phyloP scores from a whole-genome alignment of 2,888 invertebrate genomes.

The Eledone cirrhosa region DNA sequence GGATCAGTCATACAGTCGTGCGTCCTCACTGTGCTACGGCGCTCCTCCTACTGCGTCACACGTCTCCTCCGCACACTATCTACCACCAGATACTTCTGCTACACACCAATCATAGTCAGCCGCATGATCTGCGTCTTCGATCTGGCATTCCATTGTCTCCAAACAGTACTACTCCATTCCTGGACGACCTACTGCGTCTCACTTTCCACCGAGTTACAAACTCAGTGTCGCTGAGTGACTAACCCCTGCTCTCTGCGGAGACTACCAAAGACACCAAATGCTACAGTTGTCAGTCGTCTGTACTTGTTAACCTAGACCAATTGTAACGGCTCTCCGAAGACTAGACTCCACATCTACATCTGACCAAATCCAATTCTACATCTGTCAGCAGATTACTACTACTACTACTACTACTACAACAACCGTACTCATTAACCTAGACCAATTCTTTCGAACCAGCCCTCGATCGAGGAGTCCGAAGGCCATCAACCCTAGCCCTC shows the following conservation, averaged over 20 bases:
- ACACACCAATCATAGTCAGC: constrained; percentile 25
- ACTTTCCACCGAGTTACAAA: constrained; percentile 16
- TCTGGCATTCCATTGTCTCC: constrained; percentile 16
- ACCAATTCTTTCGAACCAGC: constrained; percentile 26
- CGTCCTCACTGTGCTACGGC: constrained; percentile 27
- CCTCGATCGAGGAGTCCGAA: constrained; percentile 16
- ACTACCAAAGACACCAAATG: constrained; percentile 18
- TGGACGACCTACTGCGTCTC: constrained; percentile 9
- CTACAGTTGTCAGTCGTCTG: constrained; percentile 12
- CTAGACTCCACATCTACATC: constrained; percentile 2
- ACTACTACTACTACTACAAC: neutral
- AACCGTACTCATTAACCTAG: constrained; percentile 25
- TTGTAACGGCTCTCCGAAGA: constrained; percentile 11
- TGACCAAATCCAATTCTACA: constrained; percentile 23
- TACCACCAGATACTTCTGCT: constrained; percentile 22
- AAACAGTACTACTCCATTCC: constrained; percentile 23
- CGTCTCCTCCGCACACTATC: constrained; percentile 27
- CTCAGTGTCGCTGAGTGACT: constrained; percentile 16
- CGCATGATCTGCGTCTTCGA: constrained; percentile 22
- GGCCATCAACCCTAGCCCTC: constrained; percentile 18
- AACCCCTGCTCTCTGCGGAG: neutral
- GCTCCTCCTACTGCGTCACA: constrained; percentile 26
- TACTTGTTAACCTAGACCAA: constrained; percentile 14
- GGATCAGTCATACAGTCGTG: constrained; percentile 28
- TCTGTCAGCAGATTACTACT: constrained; percentile 12